Evolutionary conservation across 1,140 invertebrate species (phyloP).

Genomic region (Melipona quadrifasciata): DNA sequence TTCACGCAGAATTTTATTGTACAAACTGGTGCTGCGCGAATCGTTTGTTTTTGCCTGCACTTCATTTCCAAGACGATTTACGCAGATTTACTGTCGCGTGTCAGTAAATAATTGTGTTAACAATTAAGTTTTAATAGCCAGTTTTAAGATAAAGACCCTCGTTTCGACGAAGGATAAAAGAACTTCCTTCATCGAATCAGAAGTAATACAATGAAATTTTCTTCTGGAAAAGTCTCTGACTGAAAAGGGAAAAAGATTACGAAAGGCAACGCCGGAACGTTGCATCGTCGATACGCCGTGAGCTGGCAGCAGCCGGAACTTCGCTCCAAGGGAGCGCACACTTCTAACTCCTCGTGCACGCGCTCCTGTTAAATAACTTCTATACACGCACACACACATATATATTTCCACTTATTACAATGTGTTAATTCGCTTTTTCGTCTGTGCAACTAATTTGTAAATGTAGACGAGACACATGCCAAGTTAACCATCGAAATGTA

Average conservation of each 20-base stretch:
- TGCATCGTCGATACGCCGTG: conserved; percentile 60
- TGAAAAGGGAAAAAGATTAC: conserved; percentile 42
- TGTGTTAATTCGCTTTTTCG: neutral
- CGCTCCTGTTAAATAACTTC: conserved; percentile 58
- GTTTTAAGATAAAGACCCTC: too few relatives aligned
- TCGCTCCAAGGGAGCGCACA: conserved; percentile 77
- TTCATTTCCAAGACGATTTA: too few relatives aligned
- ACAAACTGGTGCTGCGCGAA: too few relatives aligned
- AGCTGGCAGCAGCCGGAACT: conserved; percentile 74
- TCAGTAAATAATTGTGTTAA: too few relatives aligned
- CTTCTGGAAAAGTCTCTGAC: conserved; percentile 41
- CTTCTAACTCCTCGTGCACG: conserved; percentile 71
- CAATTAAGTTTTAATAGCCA: too few relatives aligned
- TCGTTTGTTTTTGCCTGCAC: too few relatives aligned
- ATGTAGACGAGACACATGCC: neutral
- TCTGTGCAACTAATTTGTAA: neutral
- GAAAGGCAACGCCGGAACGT: conserved; percentile 60
- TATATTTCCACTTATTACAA: too few relatives aligned
- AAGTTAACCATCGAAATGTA: neutral
- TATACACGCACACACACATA: neutral
- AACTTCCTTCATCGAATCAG: neutral
- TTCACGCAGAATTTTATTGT: too few relatives aligned
- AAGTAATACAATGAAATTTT: neutral
- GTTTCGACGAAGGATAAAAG: too few relatives aligned
- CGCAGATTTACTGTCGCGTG: too few relatives aligned